Conservation (phyloP, 1,140 invertebrate species). For the Caenorhabditis remanei region DNA sequence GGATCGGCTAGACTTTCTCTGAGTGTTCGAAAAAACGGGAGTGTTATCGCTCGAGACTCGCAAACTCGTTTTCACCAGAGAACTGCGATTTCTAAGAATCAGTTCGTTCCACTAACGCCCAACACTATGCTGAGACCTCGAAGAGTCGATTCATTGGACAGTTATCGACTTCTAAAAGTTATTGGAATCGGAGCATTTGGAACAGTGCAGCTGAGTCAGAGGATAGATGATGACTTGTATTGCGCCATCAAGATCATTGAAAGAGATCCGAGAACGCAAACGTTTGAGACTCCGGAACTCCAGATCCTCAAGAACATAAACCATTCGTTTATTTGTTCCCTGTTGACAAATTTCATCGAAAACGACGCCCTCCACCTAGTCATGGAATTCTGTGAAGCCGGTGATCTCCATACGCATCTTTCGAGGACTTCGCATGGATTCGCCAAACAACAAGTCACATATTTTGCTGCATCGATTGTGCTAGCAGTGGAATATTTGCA, state of each 20-base stretch:
- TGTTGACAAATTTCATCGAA: neutral
- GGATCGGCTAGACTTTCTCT: neutral
- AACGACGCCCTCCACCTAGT: neutral
- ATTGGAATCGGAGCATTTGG: conserved; percentile 22
- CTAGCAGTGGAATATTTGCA: conserved; percentile 23
- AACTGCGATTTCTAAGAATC: neutral
- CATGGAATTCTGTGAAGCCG: conserved; percentile 36
- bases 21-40: conserved; percentile 11
- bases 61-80: neutral
- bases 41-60: neutral
- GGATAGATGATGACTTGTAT: neutral
- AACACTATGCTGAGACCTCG: neutral
- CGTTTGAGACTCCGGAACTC: neutral
- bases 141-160: neutral
- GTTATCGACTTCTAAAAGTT: neutral
- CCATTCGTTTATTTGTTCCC: conserved; percentile 10
- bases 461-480: conserved; percentile 17
- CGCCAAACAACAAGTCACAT: neutral
- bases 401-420: conserved; percentile 20
- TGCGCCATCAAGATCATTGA: conserved; percentile 21
- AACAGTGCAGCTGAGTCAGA: neutral
- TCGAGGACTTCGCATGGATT: neutral
- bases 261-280: neutral
- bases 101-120: conserved; percentile 6
- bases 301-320: neutral